Evolutionary conservation across 2,113 vertebrate species (phyloP).

Genomic region (Phylloscopus whistleri): DNA sequence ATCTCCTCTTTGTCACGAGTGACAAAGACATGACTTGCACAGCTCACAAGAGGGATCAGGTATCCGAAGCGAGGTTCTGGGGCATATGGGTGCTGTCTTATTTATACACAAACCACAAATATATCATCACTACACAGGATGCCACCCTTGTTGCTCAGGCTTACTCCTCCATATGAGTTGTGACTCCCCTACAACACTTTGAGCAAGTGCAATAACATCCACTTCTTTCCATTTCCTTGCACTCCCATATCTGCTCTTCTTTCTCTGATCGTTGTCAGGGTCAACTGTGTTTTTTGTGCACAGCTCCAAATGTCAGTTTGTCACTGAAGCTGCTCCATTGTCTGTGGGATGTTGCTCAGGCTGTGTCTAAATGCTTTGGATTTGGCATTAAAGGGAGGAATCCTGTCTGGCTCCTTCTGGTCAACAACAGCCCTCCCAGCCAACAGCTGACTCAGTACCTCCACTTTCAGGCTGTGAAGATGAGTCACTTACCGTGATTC

Average conservation of each 20-base stretch:
- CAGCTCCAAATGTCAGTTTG: background rate
- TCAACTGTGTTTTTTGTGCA: background rate
- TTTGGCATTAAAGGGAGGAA: background rate
- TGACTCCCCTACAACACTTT: background rate
- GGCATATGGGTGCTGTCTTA: background rate
- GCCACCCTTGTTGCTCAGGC: background rate
- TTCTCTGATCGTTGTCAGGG: background rate
- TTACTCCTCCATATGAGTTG: background rate
- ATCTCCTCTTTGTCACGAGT: background rate
- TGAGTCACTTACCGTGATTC: background rate
- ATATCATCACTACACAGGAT: background rate
- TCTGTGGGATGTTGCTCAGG: background rate
- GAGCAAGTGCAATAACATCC: background rate
- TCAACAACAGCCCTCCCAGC: background rate
- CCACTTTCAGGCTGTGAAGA: background rate
- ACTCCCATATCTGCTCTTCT: background rate
- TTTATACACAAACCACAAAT: background rate
- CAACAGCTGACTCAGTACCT: constrained; percentile 17
- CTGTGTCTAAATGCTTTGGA: background rate
- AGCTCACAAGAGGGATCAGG: background rate
- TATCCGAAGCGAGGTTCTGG: background rate
- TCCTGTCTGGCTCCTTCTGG: background rate
- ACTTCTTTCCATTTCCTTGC: background rate
- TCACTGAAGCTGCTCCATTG: background rate
- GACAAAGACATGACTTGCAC: background rate